Evolutionary conservation across 1,140 invertebrate genomes (phyloP).

Genomic region (Tetranychus cinnabarinus): DNA sequence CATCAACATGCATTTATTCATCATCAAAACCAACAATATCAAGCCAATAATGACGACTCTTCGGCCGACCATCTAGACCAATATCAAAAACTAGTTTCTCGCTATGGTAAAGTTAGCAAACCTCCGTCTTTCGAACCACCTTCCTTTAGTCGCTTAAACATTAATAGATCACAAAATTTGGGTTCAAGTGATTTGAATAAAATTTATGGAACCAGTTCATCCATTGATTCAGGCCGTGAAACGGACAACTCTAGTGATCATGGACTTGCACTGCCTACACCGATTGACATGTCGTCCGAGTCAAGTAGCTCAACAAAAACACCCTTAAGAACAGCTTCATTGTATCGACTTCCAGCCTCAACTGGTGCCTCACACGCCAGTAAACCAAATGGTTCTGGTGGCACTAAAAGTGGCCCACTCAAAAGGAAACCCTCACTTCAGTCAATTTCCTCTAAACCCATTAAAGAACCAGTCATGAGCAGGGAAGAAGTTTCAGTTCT

Average conservation of each 20-base stretch:
- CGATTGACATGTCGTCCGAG: neutral
- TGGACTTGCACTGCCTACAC: neutral
- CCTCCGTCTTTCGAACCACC: neutral
- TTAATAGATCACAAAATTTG: neutral
- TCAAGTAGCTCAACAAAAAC: neutral
- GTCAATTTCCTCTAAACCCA: slow-evolving; percentile 42
- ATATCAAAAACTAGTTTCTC: slow-evolving; percentile 26
- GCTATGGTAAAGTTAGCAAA: neutral
- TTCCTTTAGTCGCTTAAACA: neutral
- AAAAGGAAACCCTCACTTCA: slow-evolving; percentile 73
- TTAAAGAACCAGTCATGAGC: slow-evolving; percentile 44
- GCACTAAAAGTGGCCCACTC: neutral
- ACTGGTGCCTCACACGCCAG: slow-evolving; percentile 31
- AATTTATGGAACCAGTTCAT: neutral
- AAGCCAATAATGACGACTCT: neutral
- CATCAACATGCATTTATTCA: slow-evolving; percentile 7
- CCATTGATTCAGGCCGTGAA: neutral
- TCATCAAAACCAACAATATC: slow-evolving; percentile 4
- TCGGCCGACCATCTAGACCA: slow-evolving; percentile 53
- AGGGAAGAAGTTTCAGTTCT: slow-evolving; percentile 81
- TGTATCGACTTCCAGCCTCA: slow-evolving; percentile 16
- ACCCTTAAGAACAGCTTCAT: slow-evolving; percentile 54
- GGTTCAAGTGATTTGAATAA: neutral
- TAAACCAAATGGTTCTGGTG: slow-evolving; percentile 26
- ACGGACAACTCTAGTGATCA: neutral